These are phyloP conservation scores for Cricetomys ansorgei DNA, from an alignment of 2,113 vertebrate genomes.

Conservation along the genomic window DNA sequence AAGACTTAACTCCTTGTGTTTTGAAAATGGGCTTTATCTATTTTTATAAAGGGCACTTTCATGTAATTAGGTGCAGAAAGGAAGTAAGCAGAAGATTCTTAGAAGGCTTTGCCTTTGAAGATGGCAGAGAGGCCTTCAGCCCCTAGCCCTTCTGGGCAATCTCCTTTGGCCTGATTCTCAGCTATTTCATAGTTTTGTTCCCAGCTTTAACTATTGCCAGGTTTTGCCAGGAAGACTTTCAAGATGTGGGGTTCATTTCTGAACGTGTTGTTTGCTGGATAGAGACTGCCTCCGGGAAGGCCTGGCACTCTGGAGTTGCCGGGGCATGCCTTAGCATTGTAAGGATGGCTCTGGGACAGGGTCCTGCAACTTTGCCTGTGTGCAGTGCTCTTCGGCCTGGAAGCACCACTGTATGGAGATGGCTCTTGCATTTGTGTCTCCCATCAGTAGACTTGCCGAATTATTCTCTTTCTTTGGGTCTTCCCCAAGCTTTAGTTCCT, in stretches of 20 bases:
- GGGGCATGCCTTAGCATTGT: not conserved
- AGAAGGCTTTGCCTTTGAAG: not conserved
- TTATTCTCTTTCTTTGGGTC: fast-evolving
- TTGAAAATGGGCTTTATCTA: not conserved
- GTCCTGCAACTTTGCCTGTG: not conserved
- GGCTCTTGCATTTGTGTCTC: fast-evolving
- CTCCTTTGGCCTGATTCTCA: not conserved
- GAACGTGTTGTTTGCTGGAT: not conserved
- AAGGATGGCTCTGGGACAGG: not conserved
- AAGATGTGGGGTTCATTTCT: not conserved
- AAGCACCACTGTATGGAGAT: fast-evolving
- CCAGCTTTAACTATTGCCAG: not conserved
- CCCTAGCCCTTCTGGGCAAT: not conserved
- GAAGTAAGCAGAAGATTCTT: not conserved
- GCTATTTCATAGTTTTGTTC: not conserved
- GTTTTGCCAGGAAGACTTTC: conserved; percentile 5
- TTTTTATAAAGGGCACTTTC: conserved; percentile 4
- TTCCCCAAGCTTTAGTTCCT: fast-evolving
- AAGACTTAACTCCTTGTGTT: conserved; percentile 17
- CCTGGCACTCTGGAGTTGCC: not conserved
- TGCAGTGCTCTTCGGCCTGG: fast-evolving
- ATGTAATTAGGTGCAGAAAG: conserved; percentile 3
- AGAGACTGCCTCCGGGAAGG: not conserved
- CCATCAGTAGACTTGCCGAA: not conserved
- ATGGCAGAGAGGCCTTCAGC: not conserved